Conservation (phyloP, 2,797 vertebrate species). For the Morus bassanus region DNA sequence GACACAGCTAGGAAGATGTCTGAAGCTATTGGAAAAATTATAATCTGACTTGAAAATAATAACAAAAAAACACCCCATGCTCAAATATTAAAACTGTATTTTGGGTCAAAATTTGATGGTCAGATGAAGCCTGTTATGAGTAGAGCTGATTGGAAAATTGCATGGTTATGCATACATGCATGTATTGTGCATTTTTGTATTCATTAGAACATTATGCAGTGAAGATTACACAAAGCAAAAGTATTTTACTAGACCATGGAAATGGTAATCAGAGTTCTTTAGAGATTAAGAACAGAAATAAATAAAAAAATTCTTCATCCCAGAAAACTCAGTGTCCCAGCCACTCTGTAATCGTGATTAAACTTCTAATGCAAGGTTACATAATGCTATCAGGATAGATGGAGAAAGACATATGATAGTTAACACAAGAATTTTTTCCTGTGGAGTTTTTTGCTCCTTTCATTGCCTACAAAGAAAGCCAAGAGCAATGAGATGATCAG, state of each 20-base stretch:
- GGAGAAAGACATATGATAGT: accelerated
- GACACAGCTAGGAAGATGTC: not conserved
- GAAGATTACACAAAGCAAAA: not conserved
- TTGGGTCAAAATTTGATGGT: not conserved
- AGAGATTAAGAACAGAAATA: not conserved
- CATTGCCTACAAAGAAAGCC: not conserved
- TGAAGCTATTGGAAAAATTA: not conserved
- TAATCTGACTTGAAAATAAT: not conserved
- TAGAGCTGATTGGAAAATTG: not conserved
- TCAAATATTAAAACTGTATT: not conserved
- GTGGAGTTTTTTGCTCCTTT: not conserved
- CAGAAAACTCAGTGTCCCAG: not conserved
- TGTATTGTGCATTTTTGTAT: not conserved
- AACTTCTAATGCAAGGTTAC: not conserved
- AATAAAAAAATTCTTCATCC: not conserved
- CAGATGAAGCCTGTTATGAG: not conserved
- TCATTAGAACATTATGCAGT: not conserved
- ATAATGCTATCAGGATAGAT: not conserved
- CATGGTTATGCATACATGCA: not conserved
- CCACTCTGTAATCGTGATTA: not conserved
- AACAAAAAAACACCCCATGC: not conserved
- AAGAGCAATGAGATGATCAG: not conserved
- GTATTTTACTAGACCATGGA: not conserved
- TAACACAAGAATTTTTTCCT: not conserved
- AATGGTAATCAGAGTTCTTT: not conserved